These are phyloP conservation scores for Rhabdomys pumilio DNA, from an alignment of 2,797 vertebrate species.

Conservation along the genomic window DNA sequence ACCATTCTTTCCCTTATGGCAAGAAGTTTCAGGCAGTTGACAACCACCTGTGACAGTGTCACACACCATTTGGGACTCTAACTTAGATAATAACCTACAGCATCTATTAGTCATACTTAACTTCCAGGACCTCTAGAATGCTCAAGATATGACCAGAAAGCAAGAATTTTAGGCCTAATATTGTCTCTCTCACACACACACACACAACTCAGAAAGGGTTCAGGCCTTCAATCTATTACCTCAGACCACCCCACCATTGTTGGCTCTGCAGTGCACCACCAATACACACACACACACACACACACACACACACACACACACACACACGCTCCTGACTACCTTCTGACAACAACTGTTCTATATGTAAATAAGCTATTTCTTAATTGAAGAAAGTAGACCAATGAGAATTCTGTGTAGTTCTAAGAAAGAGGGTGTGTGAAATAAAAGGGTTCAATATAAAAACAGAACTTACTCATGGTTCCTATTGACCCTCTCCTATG, in stretches of 20 bases:
- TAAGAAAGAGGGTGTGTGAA: not conserved
- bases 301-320: no score
- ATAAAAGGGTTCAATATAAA: not conserved
- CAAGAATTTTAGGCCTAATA: not conserved
- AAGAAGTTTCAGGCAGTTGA: not conserved
- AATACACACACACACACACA: not conserved
- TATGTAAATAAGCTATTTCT: not conserved
- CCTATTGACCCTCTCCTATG: not conserved
- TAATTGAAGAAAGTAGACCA: slow-evolving; percentile 37
- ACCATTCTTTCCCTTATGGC: not conserved
- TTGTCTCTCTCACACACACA: not conserved
- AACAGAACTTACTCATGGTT: not conserved
- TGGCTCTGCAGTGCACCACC: not conserved
- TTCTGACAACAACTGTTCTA: not conserved
- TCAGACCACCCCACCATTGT: not conserved
- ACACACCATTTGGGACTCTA: not conserved
- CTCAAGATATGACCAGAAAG: not conserved
- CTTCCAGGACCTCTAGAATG: not conserved
- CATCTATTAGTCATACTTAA: not conserved
- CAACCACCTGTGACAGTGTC: not conserved
- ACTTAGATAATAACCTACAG: not conserved
- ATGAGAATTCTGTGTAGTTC: not conserved
- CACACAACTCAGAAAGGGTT: not conserved
- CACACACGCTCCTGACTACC: not conserved
- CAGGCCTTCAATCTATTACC: not conserved